Conservation (phyloP, 2,888 invertebrate genomes). For the Trichogramma dendrolimi region DNA sequence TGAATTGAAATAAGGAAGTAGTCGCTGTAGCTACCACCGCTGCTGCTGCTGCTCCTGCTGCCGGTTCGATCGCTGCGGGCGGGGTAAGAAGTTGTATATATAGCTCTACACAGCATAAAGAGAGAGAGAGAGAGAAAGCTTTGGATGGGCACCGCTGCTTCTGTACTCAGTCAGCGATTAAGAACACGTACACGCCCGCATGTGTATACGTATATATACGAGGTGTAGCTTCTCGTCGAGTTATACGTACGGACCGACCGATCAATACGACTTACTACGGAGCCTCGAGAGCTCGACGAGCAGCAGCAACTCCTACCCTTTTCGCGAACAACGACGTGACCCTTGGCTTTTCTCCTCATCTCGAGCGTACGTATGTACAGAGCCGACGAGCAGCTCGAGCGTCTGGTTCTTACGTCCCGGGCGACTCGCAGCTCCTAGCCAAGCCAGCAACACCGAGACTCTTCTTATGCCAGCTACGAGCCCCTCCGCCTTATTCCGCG, state of each 20-base stretch:
- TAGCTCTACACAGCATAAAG: neutral
- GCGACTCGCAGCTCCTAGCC: slow-evolving; percentile 20
- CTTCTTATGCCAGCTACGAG: too few species aligned
- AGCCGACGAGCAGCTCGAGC: neutral
- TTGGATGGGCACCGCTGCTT: too few species aligned
- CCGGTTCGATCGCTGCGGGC: neutral
- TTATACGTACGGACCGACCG: too few species aligned
- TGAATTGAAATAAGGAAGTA: neutral
- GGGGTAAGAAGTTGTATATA: neutral
- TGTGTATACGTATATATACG: neutral
- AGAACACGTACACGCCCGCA: slow-evolving; percentile 52
- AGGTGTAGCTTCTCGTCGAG: too few species aligned
- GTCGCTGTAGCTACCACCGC: neutral
- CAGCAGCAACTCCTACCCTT: too few species aligned
- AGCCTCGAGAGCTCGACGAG: too few species aligned
- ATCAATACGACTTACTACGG: too few species aligned
- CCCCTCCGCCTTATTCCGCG: too few species aligned
- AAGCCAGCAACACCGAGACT: neutral
- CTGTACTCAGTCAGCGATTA: slow-evolving; percentile 53
- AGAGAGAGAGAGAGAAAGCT: neutral
- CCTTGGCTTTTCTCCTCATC: too few species aligned
- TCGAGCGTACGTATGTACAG: neutral
- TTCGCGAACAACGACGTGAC: too few species aligned
- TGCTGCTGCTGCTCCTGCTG: neutral
- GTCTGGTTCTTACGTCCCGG: slow-evolving; percentile 49